phyloP scores from a whole-genome alignment of 1,140 invertebrate species.

The Belonocnema kinseyi region DNA sequence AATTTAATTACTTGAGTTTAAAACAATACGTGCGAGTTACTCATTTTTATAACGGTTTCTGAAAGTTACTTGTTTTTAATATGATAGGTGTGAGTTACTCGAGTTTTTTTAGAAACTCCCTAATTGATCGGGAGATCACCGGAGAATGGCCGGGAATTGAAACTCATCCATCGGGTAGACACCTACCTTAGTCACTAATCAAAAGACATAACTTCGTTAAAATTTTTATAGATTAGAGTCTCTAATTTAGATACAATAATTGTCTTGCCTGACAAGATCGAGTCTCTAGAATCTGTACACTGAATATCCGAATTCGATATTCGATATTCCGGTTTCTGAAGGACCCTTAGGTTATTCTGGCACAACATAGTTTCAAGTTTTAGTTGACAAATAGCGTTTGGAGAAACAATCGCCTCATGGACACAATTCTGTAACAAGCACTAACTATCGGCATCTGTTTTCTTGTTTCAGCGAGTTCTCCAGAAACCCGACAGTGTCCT shows the following conservation, averaged over 20 bases:
- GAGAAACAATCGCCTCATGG: neutral
- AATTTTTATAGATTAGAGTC: neutral
- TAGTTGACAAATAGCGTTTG: conserved; percentile 2
- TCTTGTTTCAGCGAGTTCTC: conserved; percentile 80
- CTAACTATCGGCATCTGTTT: conserved; percentile 44
- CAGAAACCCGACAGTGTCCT: conserved; percentile 81
- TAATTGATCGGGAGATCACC: no score
- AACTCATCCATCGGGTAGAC: neutral
- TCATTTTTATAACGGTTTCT: conserved; percentile 34
- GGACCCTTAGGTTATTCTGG: neutral
- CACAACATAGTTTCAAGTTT: neutral
- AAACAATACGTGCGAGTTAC: conserved; percentile 16
- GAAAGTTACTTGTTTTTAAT: no score
- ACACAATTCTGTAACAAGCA: conserved; percentile 20
- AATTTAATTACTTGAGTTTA: neutral
- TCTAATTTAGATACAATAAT: neutral
- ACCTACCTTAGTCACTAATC: neutral
- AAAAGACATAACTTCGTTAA: neutral
- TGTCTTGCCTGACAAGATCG: neutral
- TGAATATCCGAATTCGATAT: neutral
- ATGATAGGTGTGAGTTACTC: no score
- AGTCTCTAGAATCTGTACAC: neutral
- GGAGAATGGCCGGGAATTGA: no score
- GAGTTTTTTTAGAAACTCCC: no score
- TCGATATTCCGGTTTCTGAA: neutral